These are phyloP conservation scores for Pentalonia nigronervosa DNA, from an alignment of 1,140 invertebrate genomes.

Conservation along the genomic window DNA sequence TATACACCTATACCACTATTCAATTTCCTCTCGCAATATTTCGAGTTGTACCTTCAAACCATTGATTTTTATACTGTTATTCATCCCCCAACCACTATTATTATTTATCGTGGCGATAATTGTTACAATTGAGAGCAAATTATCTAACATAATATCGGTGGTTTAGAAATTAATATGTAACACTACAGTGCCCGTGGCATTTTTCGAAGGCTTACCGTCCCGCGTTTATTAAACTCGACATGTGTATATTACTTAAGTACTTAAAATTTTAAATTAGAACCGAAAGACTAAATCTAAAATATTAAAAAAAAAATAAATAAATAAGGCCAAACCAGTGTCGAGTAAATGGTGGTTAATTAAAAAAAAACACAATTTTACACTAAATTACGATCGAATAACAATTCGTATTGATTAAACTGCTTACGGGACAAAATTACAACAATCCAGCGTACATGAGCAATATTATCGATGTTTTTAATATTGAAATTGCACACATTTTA, in stretches of 20 bases:
- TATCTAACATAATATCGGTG: not conserved
- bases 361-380: not conserved
- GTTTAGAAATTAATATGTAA: not conserved
- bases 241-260: not conserved
- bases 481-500: not conserved
- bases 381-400: not conserved
- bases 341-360: not conserved
- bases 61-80: not conserved
- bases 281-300: not conserved
- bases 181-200: not conserved
- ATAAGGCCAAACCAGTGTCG: not conserved
- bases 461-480: not conserved
- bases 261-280: not conserved
- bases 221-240: not conserved
- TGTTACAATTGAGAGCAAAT: not conserved
- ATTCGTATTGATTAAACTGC: not conserved
- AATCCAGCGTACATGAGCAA: not conserved
- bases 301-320: not conserved
- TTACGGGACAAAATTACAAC: not conserved
- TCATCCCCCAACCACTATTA: not conserved
- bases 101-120: not conserved
- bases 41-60: slow-evolving; percentile 47
- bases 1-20: slow-evolving; percentile 15
- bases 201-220: not conserved
- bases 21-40: not conserved